Evolutionary conservation across 2,113 vertebrate genomes (phyloP), one percentile per base, ranked within the genome.

Genomic region (Charina bottae): DNA sequence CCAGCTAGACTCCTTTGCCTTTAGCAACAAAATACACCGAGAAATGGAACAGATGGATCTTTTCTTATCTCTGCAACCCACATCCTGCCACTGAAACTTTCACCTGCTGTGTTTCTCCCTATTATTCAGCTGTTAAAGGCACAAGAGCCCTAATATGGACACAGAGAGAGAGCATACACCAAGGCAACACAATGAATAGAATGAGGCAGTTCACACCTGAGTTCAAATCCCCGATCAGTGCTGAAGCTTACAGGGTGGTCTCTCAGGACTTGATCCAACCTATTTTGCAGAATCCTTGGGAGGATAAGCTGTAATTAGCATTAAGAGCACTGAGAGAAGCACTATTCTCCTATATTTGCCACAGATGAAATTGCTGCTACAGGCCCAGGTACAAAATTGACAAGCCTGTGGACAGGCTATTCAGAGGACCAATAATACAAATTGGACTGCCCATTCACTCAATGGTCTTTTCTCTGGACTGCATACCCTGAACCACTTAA

Each of bases 391-490:
- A 83, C 23, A 68, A 91, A 87, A 13, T 2, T 72, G 21, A 8
- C 49, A 28, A 33, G 28, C 15, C 83, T 62, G 23, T 15, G 42
- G 33, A 33, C 13, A 72, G n/a, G 54, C 87, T 21, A 28, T 21
- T 87, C 24, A 60, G 17, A 64, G 23, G 6, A 33, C 1, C 6
- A 9, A 33, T 90, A 37, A 56, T 42, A 55, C 53, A 60, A 19
- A 90, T 59, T 33, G 46, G 64, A 28, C 15, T 78, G 28, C 12
- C 54, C 33, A 54, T 87, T 56, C 37, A 58, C 9, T 68, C 53
- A 58, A 2, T 92, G 94, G 94, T 94, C 93, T 96, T 78, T 96
- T 94, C 94, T 96, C 93, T 96, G 93, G 91, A 96, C 42, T 37
- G 17, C 33, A 78, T 91, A 93, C 62, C 68, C 86, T 91, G 93